phyloP scores from a whole-genome alignment of 2,113 vertebrate species.

The Pungitius pungitius region DNA sequence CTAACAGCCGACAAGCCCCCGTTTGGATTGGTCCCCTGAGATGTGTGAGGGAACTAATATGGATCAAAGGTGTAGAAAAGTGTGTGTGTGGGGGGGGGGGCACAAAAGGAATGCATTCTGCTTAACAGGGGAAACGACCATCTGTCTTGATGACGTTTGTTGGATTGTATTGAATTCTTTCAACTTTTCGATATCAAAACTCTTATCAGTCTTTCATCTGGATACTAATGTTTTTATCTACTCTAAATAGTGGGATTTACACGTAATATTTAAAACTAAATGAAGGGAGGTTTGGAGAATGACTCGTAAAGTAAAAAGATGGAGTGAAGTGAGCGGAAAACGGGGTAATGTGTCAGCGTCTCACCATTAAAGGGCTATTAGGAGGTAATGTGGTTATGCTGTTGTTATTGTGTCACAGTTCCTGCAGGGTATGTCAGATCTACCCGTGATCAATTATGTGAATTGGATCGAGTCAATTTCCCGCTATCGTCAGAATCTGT shows the following conservation, averaged over 20 bases:
- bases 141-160: background rate
- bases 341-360: conserved; percentile 30
- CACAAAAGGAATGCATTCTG: background rate
- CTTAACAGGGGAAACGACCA: background rate
- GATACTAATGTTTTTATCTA: background rate
- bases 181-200: background rate
- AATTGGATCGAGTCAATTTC: conserved; percentile 50
- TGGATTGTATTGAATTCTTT: background rate
- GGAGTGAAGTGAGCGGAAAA: conserved; percentile 20
- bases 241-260: background rate
- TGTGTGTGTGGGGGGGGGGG: background rate
- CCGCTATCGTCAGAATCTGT: conserved; percentile 12
- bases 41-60: background rate
- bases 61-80: background rate
- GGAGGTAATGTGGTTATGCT: conserved; percentile 41
- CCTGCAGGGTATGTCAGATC: conserved; percentile 50
- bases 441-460: conserved; percentile 31
- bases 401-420: conserved; percentile 52
- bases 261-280: background rate
- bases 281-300: background rate
- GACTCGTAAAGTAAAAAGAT: conserved; percentile 21
- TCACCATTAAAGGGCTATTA: conserved; percentile 43
- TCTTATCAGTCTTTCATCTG: background rate
- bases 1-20: conserved; percentile 26
- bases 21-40: conserved; percentile 12